phyloP scores from a whole-genome alignment of 2,113 vertebrate species.

The Bujurquina vittata region DNA sequence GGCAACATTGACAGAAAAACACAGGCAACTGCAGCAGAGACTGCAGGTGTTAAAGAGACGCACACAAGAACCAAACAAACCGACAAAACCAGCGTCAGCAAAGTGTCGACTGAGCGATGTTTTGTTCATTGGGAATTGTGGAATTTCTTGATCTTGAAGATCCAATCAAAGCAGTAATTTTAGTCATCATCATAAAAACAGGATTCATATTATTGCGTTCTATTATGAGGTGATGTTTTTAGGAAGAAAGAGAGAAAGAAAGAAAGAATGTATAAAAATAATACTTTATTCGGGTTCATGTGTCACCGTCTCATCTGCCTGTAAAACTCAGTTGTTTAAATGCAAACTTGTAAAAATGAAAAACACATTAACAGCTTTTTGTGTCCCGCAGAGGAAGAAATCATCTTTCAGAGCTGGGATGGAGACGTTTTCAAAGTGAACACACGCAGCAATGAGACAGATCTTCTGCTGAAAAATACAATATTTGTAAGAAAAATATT shows the following conservation, averaged over 20 bases:
- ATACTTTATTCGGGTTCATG: no score
- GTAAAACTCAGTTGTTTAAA: no score
- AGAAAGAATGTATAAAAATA: no score
- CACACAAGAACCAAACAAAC: no score
- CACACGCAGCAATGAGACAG: slow-evolving; percentile 62
- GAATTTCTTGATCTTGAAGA: background rate
- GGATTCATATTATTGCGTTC: no score
- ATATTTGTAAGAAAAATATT: slow-evolving; percentile 74
- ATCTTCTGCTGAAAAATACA: slow-evolving; percentile 78
- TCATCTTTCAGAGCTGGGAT: slow-evolving; percentile 73
- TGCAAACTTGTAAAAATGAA: accelerated
- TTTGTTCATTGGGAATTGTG: background rate
- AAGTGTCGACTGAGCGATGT: background rate
- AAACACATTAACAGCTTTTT: background rate
- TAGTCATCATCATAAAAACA: no score
- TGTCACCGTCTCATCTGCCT: no score
- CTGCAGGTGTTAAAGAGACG: background rate
- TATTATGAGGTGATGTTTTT: no score
- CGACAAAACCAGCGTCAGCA: accelerated
- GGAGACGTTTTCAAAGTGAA: slow-evolving; percentile 72
- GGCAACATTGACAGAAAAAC: background rate
- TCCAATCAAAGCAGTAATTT: background rate
- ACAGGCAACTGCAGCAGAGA: background rate
- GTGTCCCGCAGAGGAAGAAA: slow-evolving; percentile 59
- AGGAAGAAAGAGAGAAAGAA: no score